Evolutionary conservation across 2,888 invertebrate species (phyloP).

Genomic region (Acrobasis suavella): DNA sequence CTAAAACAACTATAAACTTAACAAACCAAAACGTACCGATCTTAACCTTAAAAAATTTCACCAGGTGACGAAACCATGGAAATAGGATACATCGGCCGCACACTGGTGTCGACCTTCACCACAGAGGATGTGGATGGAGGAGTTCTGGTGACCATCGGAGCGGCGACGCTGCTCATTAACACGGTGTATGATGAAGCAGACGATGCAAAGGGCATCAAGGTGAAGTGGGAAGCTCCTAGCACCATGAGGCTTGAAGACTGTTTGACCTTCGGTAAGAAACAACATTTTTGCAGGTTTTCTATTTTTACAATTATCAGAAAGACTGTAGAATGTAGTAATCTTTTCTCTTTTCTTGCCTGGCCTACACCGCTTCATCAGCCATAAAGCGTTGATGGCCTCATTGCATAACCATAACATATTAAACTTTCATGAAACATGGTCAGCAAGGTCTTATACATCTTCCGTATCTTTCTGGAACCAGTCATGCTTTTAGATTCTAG

Average conservation of each 20-base stretch:
- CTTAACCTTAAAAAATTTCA: slow-evolving; percentile 2
- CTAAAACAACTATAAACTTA: no score
- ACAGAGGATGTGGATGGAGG: slow-evolving; percentile 59
- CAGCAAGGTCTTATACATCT: no score
- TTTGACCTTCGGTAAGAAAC: slow-evolving; percentile 65
- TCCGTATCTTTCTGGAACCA: no score
- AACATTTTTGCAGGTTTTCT: not conserved
- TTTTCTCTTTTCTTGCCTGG: no score
- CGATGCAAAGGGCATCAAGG: slow-evolving; percentile 59
- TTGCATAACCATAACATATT: no score
- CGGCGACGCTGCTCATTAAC: slow-evolving; percentile 54
- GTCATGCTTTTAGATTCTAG: no score
- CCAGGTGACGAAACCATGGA: slow-evolving; percentile 46
- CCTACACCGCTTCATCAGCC: no score
- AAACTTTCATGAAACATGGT: no score
- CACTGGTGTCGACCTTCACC: slow-evolving; percentile 51
- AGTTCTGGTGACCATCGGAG: slow-evolving; percentile 51
- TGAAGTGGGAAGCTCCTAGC: slow-evolving; percentile 59
- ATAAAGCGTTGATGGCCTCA: no score
- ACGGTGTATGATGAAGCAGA: slow-evolving; percentile 52
- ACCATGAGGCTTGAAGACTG: slow-evolving; percentile 72
- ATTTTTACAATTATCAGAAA: no score
- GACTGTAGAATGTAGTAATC: no score
- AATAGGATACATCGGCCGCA: slow-evolving; percentile 65
- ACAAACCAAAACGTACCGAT: no score